Evolutionary conservation across 2,888 invertebrate species (phyloP).

Genomic region (Pterobdella sp.): DNA sequence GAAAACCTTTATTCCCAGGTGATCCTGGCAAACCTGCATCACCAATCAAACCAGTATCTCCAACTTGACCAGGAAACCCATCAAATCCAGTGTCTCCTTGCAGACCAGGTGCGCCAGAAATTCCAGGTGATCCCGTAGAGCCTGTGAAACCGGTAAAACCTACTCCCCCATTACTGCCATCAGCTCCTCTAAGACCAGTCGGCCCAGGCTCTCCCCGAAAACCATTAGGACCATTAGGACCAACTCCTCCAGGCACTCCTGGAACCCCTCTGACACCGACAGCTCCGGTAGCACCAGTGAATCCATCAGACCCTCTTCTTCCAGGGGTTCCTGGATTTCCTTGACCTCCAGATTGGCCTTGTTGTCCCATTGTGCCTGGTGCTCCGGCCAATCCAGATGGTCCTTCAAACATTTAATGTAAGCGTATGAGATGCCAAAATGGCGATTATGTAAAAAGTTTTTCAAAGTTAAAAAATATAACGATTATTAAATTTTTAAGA

Average conservation of each 20-base stretch:
- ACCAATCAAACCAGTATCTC: neutral
- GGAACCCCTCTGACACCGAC: neutral
- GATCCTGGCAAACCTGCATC: neutral
- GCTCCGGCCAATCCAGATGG: constrained; percentile 5
- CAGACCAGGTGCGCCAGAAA: neutral
- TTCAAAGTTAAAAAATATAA: too few relatives aligned
- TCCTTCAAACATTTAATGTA: neutral
- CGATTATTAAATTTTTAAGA: too few relatives aligned
- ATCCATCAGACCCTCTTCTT: neutral
- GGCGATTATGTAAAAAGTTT: too few relatives aligned
- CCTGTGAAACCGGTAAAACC: constrained; percentile 15
- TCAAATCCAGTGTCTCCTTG: constrained; percentile 11
- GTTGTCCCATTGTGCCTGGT: neutral
- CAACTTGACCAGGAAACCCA: neutral
- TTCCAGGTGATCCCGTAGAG: neutral
- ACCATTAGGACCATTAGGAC: neutral
- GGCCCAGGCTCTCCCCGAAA: constrained; percentile 4
- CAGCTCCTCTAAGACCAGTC: neutral
- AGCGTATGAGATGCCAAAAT: neutral
- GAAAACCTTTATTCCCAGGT: neutral
- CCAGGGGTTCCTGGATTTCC: neutral
- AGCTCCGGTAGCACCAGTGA: neutral
- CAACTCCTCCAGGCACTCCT: constrained; percentile 14
- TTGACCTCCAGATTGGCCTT: constrained; percentile 22
- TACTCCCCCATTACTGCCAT: constrained; percentile 1